Evolutionary conservation across 2,797 vertebrate genomes (phyloP).

Genomic region (Semotilus atromaculatus): DNA sequence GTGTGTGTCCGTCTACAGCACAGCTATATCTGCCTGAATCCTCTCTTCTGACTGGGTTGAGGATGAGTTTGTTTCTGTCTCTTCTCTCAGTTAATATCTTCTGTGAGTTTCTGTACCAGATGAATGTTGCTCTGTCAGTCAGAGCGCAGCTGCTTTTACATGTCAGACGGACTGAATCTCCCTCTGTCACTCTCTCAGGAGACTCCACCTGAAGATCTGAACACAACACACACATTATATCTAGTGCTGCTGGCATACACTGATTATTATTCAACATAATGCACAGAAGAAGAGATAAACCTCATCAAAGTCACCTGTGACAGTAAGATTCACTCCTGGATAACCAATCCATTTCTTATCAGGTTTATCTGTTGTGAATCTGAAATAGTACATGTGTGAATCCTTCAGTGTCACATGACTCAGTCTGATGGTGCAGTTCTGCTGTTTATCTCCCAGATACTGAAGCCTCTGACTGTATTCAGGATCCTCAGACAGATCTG

Average conservation of each 20-base stretch:
- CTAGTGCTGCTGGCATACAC: neutral
- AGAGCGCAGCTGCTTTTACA: constrained; percentile 56
- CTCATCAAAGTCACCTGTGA: constrained; percentile 42
- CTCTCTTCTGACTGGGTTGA: too few relatives aligned
- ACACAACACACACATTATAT: neutral
- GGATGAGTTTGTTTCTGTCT: too few relatives aligned
- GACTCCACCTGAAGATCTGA: constrained; percentile 49
- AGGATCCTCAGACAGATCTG: neutral
- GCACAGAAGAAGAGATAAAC: neutral
- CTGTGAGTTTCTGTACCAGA: constrained; percentile 46
- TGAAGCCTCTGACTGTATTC: constrained; percentile 35
- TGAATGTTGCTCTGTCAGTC: constrained; percentile 44
- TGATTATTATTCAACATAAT: constrained; percentile 3
- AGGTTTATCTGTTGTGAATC: neutral
- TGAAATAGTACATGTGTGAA: constrained; percentile 7
- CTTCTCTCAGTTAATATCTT: neutral
- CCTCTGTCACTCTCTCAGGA: constrained; percentile 33
- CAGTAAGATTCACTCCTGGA: constrained; percentile 28
- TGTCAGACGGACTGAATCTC: constrained; percentile 42
- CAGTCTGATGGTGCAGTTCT: constrained; percentile 14
- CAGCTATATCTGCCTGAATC: too few relatives aligned
- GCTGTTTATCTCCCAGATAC: neutral
- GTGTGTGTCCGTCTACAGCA: too few relatives aligned
- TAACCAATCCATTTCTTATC: rapidly evolving
- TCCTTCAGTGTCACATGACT: constrained; percentile 39